Evolutionary conservation across 2,797 vertebrate genomes (phyloP).

Genomic region (Amphiprion clarkii): DNA sequence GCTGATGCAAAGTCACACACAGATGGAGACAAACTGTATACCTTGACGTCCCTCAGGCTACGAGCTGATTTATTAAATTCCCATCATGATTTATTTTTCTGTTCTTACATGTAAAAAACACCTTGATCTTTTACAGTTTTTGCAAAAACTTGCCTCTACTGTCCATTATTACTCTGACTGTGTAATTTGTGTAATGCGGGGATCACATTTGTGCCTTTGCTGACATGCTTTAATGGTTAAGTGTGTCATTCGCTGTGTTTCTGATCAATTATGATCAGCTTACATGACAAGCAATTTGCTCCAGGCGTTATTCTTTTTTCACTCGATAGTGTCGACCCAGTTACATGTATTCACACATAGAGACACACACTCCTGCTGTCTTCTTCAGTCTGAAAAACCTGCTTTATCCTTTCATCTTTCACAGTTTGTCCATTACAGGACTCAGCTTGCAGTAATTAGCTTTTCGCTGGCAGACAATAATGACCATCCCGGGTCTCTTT

Average conservation of each 20-base stretch:
- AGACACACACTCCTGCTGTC: slow-evolving; percentile 5
- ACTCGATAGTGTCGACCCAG: slow-evolving; percentile 59
- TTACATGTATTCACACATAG: slow-evolving; percentile 34
- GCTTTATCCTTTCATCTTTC: slow-evolving; percentile 22
- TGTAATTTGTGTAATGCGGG: neutral
- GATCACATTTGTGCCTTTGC: neutral
- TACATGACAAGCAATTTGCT: slow-evolving; percentile 41
- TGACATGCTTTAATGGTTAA: slow-evolving; percentile 30
- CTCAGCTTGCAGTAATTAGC: slow-evolving; percentile 4
- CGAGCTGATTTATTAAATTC: neutral
- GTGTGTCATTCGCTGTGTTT: slow-evolving; percentile 40
- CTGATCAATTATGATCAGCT: slow-evolving; percentile 56
- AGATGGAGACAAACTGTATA: neutral
- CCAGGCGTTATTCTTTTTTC: slow-evolving; percentile 48
- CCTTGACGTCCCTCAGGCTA: neutral
- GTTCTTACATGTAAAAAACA: neutral
- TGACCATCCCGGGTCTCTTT: slow-evolving; percentile 35
- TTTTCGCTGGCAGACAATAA: neutral
- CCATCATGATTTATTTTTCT: neutral
- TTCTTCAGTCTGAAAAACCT: slow-evolving; percentile 3
- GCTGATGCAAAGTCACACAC: neutral
- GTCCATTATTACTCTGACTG: neutral
- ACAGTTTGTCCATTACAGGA: slow-evolving; percentile 1
- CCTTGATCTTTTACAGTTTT: neutral
- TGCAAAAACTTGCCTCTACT: neutral